These are phyloP conservation scores for Plestiodon gilberti DNA, from an alignment of 2,113 vertebrate genomes.

Conservation along the genomic window DNA sequence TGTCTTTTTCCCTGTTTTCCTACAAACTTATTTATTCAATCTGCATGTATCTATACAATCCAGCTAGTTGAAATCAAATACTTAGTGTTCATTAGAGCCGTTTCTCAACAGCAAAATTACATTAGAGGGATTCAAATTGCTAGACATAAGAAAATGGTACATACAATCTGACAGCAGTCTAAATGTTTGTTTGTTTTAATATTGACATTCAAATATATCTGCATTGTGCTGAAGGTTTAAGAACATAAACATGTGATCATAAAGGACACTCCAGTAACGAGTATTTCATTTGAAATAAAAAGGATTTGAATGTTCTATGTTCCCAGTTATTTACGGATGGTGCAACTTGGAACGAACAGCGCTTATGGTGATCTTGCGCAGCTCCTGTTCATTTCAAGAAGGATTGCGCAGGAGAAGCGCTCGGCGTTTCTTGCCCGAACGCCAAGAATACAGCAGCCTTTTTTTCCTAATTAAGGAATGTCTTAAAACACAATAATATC, in stretches of 20 bases:
- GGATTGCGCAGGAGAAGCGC: neutral
- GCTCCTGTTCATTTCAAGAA: neutral
- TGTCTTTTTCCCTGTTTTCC: slow-evolving; percentile 70
- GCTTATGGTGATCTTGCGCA: neutral
- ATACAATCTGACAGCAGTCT: slow-evolving; percentile 89
- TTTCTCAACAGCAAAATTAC: slow-evolving; percentile 86
- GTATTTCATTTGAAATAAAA: slow-evolving; percentile 75
- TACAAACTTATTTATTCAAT: slow-evolving; percentile 77
- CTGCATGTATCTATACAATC: slow-evolving; percentile 95
- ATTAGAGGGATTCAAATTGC: slow-evolving; percentile 77
- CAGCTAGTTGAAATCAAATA: slow-evolving; percentile 89
- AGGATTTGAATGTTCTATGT: slow-evolving; percentile 80
- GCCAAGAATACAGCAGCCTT: slow-evolving; percentile 94
- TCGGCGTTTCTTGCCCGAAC: slow-evolving; percentile 24
- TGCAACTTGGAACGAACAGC: slow-evolving; percentile 78
- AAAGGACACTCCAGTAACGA: slow-evolving; percentile 68
- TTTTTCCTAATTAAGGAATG: slow-evolving; percentile 97
- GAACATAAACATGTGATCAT: slow-evolving; percentile 73
- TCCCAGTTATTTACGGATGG: slow-evolving; percentile 84
- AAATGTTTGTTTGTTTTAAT: slow-evolving; percentile 78
- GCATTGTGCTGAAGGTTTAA: slow-evolving; percentile 81
- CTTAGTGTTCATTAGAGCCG: slow-evolving; percentile 92
- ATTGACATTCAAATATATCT: slow-evolving; percentile 88
- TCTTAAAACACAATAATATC: slow-evolving; percentile 90
- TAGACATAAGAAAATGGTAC: slow-evolving; percentile 80